Conservation (phyloP, 2,797 vertebrate genomes). For the Glyptemys insculpta region DNA sequence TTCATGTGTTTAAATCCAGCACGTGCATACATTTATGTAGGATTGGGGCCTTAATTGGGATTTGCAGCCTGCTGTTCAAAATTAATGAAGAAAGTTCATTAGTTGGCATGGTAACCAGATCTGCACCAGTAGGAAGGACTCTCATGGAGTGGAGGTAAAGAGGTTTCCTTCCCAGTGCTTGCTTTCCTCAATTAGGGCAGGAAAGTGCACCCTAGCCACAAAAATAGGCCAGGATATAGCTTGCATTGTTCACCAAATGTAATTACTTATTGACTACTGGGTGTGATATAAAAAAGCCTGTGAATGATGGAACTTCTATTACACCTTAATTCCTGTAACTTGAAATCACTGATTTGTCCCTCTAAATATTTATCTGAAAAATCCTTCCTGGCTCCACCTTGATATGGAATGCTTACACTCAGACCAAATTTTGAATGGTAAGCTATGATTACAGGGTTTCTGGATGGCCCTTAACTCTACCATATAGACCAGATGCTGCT, state of each 20-base stretch:
- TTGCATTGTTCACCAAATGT: not conserved
- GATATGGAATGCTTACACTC: not conserved
- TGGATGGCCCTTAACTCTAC: not conserved
- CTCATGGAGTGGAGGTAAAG: not conserved
- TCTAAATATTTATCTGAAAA: not conserved
- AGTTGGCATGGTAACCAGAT: not conserved
- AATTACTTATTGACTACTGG: not conserved
- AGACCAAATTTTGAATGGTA: not conserved
- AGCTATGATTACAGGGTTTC: not conserved
- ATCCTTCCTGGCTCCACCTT: not conserved
- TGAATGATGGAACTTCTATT: not conserved
- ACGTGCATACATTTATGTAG: not conserved
- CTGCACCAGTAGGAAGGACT: not conserved
- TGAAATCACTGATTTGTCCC: not conserved
- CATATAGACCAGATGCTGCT: not conserved
- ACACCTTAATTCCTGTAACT: not conserved
- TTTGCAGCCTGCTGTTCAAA: conserved; percentile 10
- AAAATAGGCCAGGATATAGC: not conserved
- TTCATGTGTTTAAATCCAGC: not conserved
- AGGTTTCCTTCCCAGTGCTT: not conserved
- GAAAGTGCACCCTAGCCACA: not conserved
- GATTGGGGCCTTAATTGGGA: not conserved
- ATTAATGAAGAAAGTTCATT: conserved; percentile 12
- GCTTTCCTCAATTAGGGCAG: not conserved
- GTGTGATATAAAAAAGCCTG: not conserved